Base-by-base conservation (phyloP, 1,140 invertebrate species). In the Anastatus disparis region DNA sequence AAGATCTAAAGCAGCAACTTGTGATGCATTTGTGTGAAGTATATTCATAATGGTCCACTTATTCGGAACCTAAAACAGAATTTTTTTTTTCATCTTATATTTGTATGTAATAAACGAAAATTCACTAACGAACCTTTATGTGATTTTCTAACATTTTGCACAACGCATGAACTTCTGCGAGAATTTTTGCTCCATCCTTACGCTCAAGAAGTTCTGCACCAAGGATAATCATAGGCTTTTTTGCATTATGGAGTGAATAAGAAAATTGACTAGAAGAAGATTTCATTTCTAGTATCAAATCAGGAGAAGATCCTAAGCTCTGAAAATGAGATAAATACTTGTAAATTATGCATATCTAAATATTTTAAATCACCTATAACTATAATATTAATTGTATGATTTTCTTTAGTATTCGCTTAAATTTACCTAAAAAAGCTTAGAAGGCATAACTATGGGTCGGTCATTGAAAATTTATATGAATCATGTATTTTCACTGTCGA, bases 1-100 rank as follows among this genome's bases (percentile, higher is more conserved):
- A 58, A 99, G 82, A 87, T 99, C 98, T 53, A 99, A 87, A 29
- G 98, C 97, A 55, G 96, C 97, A 55, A 97, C 96, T 89, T 99
- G 96, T 17, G 93, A 92, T 27, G 95, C 94, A 64, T 95, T 95
- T 76, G 93, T 92, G 75, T 98, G 96, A 17, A 98, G 88, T 22
- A 98, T 89, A 84, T 98, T 98, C 74, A 98, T 88, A 15, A 97
- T 90, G 86, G 94, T 92, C 91, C 91, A 94, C 61, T 89, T 87
- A 35, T 76, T 66, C 26, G 82, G 64, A 78, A 82, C 74, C 82
- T 88, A 73, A 31, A 77, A 70, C 17, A 55, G 75, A 70, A 72
- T 40, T 64, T 52, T 65, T 48, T 69, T 62, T 56, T 31, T 26
- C 9, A 59, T 15, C 55, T 52, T 56, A 64, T 67, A 68, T 64